phyloP scores from a whole-genome alignment of 1,140 invertebrate species.

The Phenacoccus solenopsis region DNA sequence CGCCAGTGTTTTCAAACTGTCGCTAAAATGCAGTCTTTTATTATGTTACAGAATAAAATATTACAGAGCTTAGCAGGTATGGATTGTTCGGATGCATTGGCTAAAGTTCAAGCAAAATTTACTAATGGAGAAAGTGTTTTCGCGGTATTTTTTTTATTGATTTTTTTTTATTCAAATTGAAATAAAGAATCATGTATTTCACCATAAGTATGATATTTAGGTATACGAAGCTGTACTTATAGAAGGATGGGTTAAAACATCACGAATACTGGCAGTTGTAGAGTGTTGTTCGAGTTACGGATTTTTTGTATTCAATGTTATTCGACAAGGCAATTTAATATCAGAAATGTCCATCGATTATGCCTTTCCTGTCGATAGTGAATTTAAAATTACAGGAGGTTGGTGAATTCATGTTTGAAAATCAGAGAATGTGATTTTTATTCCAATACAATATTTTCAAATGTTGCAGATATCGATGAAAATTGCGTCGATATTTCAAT shows the following conservation, averaged over 20 bases:
- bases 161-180: constrained; percentile 15
- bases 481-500: constrained; percentile 43
- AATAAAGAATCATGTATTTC: constrained; percentile 21
- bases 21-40: not conserved
- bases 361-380: constrained; percentile 57
- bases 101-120: constrained; percentile 47
- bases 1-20: not conserved
- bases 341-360: constrained; percentile 57
- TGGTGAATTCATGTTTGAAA: constrained; percentile 25
- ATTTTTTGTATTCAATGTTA: constrained; percentile 46
- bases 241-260: constrained; percentile 40
- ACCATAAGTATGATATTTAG: constrained; percentile 26
- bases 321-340: constrained; percentile 45
- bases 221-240: constrained; percentile 40
- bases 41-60: constrained; percentile 5
- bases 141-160: constrained; percentile 38
- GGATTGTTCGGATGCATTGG: constrained; percentile 30
- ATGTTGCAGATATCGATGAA: constrained; percentile 39
- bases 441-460: constrained; percentile 32
- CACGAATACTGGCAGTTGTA: constrained; percentile 49
- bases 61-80: constrained; percentile 21
- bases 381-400: constrained; percentile 63
- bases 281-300: constrained; percentile 47
- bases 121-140: constrained; percentile 43
- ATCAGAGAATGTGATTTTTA: not conserved